Evolutionary conservation across 2,113 vertebrate species (phyloP), one percentile per base, ranked within the genome.

Genomic region (Lipophrys pholis): DNA sequence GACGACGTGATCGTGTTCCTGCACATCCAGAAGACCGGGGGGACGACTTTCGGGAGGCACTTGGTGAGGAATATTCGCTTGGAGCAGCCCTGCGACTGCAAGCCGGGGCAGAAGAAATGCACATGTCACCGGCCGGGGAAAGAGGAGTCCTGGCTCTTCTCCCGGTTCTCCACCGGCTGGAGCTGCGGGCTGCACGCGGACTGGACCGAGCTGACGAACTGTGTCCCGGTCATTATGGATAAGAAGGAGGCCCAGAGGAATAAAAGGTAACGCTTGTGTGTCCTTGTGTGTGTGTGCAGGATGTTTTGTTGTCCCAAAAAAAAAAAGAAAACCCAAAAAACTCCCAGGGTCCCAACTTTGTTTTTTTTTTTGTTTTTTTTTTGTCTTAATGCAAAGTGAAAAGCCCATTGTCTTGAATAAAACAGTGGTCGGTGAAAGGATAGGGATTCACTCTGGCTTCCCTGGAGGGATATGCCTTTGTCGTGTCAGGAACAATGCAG

Each of bases 1-100:
- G 95, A 95, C 87, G 97, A 98, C 89, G 96, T 97, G 93, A 97
- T 99, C 15, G 97, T 98, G 45, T 99, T 99, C 76, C 85, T 99
- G 61, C 97, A 99, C 94, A 99, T 99, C 90, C 97, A 99, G 93
- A 99, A 99, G 90, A 99, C 97, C 5, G 97, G 97, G 1, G 97
- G 97, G 43, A 99, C 97, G 78, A 99, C 97, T 30, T 99, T 99
- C 90, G 97, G 97, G 48, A 88, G 97, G 56, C 97, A 99, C 86
- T 87, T 99, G 91, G 97, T 99, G 76, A 95, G 96, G 92, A 99
- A 99, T 94, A 98, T 99, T 76, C 96, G 92, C 21, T 90, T 99
- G 93, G 97, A 99, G 92, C 96, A 97, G 88, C 97, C 97, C 8
- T 99, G 97, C 76, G 93, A 95, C 85, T 99, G 97, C 90, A 96